A percentile compares a stretch with the other conserved stretches of the same genome.
Conservation (phyloP, 2,888 invertebrate genomes). For the Cerastoderma edule region DNA sequence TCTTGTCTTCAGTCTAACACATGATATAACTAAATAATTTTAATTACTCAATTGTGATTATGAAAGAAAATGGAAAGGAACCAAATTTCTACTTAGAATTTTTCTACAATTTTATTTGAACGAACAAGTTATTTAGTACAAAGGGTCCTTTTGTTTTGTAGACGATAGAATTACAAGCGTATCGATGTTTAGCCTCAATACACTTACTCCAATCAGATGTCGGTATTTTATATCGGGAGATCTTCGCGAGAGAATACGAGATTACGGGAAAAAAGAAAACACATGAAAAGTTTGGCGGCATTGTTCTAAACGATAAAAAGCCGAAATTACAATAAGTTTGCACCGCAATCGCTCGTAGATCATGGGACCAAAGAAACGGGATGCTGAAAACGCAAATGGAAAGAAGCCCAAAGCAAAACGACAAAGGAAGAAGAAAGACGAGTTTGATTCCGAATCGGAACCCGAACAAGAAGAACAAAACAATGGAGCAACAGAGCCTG, state of each 20-base stretch:
- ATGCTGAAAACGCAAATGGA: conserved; percentile 65
- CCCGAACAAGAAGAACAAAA: conserved; percentile 51
- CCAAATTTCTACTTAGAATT: too few species aligned
- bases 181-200: too few species aligned
- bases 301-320: conserved; percentile 32
- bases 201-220: conserved; percentile 19
- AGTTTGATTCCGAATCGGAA: conserved; percentile 61
- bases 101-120: too few species aligned
- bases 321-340: background rate
- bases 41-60: too few species aligned
- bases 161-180: too few species aligned
- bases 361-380: conserved; percentile 78
- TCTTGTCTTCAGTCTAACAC: too few species aligned
- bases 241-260: conserved; percentile 51
- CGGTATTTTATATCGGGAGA: conserved; percentile 2
- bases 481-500: conserved; percentile 56
- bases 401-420: conserved; percentile 69
- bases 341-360: conserved; percentile 3
- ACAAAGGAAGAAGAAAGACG: conserved; percentile 73
- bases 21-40: too few species aligned
- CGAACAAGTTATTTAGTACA: too few species aligned
- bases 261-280: conserved; percentile 56
- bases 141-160: too few species aligned
- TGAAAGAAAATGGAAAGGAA: too few species aligned
- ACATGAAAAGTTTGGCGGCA: conserved; percentile 62